Percentiles rank a stretch among this genome's conserved stretches.
Evolutionary conservation across 2,888 invertebrate genomes (phyloP).

Genomic region (Eristalis intricaria): DNA sequence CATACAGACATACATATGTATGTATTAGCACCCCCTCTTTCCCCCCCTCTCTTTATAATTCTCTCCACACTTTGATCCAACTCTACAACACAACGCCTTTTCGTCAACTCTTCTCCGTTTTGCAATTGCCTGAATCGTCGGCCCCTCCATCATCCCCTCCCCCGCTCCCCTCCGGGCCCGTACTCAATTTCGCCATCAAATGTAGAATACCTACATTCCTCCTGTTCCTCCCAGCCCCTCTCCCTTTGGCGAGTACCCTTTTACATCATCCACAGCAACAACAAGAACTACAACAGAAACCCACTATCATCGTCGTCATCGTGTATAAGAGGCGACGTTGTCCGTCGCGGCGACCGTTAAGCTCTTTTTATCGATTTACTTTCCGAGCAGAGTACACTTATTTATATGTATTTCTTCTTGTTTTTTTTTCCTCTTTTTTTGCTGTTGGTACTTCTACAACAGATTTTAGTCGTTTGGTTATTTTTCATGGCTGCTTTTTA

Average conservation of each 20-base stretch:
- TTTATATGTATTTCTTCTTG: slow-evolving; percentile 21
- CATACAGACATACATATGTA: not conserved
- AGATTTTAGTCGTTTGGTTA: slow-evolving; percentile 50
- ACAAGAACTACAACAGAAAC: slow-evolving; percentile 30
- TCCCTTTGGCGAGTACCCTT: slow-evolving; percentile 35
- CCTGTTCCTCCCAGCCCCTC: not conserved
- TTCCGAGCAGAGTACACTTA: slow-evolving; percentile 56
- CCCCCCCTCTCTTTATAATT: slow-evolving; percentile 24
- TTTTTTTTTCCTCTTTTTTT: slow-evolving; percentile 32
- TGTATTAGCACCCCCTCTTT: not conserved
- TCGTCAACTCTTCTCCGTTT: slow-evolving; percentile 59
- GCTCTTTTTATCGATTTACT: slow-evolving; percentile 69
- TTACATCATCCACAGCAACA: slow-evolving; percentile 34
- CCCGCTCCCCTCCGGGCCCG: not conserved
- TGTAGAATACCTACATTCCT: slow-evolving; percentile 16
- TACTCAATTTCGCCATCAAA: slow-evolving; percentile 22
- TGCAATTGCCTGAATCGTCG: slow-evolving; percentile 50
- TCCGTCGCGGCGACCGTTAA: slow-evolving; percentile 69
- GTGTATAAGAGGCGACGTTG: slow-evolving; percentile 62
- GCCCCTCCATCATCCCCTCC: not conserved
- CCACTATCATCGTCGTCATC: slow-evolving; percentile 58
- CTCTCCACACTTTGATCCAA: slow-evolving; percentile 32
- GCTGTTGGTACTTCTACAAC: slow-evolving; percentile 29
- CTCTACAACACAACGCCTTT: slow-evolving; percentile 54
- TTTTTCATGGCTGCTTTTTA: slow-evolving; percentile 58